Evolutionary conservation across 2,888 invertebrate genomes (phyloP), one percentile per base, ranked within the genome.

Genomic region (Periphyllus acericola): DNA sequence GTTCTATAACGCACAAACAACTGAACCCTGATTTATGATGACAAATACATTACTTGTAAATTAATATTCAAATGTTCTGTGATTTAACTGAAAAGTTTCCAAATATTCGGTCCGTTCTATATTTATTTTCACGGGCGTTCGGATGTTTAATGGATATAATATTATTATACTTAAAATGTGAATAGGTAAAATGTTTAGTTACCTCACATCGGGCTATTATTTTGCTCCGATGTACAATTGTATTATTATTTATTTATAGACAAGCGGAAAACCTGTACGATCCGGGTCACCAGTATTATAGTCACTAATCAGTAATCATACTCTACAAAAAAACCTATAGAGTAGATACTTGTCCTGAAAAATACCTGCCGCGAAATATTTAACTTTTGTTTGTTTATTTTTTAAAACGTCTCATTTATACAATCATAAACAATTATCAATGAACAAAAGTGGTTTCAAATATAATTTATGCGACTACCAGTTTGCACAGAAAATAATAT

Each of bases 11-110:
- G 17, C 40, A 76, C n/a, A 46, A 29, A 55, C 32, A 60, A 79
- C 32, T 32, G 32, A 79, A 79, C 32, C 34, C 55, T 79, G 79
- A 79, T 79, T 79, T 79, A 79, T 60, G 14, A 32, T 6, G 55
- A 79, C 21, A 52, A 55, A 32, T 60, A 29, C 5, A 46, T 17
- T 21, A n/a, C n/a, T 21, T 66, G n/a, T 66, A 11, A 6, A n/a
- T n/a, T 3, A 25, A n/a, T 21, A 29, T 46, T 25, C 11, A 46
- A 46, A 52, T 3, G 52, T n/a, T n/a, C 46, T 46, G 46, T 52
- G 40, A 29, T 55, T 55, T 52, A 32, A 32, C 32, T n/a, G 6
- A 60, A 29, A 32, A 79, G 32, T n/a, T 32, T 52, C 32, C 5
- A 4, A 60, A 32, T 60, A 29, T 32, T 78, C 29, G 25, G 9